Evolutionary conservation across 2,113 vertebrate genomes (phyloP).

Genomic region (Bos indicus): DNA sequence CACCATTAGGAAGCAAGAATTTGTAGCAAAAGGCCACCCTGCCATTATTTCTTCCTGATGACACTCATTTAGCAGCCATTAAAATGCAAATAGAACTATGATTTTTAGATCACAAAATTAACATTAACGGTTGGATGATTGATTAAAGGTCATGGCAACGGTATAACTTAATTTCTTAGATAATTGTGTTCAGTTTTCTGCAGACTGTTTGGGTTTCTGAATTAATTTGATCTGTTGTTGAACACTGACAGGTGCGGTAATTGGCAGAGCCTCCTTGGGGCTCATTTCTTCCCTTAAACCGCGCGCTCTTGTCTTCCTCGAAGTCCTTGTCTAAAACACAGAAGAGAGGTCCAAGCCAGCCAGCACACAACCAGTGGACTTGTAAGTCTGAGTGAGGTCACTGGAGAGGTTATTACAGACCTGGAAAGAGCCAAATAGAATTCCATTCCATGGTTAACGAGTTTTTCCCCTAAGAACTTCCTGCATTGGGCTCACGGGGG

Average conservation of each 20-base stretch:
- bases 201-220: conserved; percentile 86
- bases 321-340: conserved; percentile 42
- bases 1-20: conserved; percentile 81
- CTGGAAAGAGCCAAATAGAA: conserved; percentile 60
- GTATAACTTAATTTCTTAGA: conserved; percentile 87
- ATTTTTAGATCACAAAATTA: conserved; percentile 90
- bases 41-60: conserved; percentile 88
- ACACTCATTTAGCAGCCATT: conserved; percentile 88
- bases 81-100: conserved; percentile 91
- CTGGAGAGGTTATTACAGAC: conserved; percentile 65
- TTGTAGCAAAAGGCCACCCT: conserved; percentile 85
- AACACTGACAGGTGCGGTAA: conserved; percentile 81
- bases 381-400: conserved; percentile 65
- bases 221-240: conserved; percentile 85
- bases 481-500: conserved; percentile 40
- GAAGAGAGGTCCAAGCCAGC: conserved; percentile 65
- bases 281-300: conserved; percentile 63
- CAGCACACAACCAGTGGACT: conserved; percentile 55
- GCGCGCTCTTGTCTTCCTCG: conserved; percentile 47
- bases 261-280: conserved; percentile 73
- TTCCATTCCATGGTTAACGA: conserved; percentile 69
- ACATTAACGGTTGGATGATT: conserved; percentile 87
- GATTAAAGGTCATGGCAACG: conserved; percentile 87
- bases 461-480: conserved; percentile 68
- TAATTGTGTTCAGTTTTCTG: conserved; percentile 87